These are phyloP conservation scores for Neopipo cinnamomea DNA, from an alignment of 2,113 vertebrate genomes.

Conservation along the genomic window DNA sequence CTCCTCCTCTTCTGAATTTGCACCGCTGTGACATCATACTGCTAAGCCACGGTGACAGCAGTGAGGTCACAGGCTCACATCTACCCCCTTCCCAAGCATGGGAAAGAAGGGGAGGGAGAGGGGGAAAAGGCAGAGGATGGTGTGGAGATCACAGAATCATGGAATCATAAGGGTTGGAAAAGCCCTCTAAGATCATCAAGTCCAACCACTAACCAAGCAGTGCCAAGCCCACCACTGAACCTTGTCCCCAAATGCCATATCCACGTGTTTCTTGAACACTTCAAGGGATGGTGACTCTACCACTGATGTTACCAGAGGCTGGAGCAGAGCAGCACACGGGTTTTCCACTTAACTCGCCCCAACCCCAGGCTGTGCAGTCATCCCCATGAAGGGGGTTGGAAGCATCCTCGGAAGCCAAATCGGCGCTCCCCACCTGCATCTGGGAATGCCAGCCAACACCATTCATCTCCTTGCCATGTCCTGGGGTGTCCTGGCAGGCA, in stretches of 20 bases:
- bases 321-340: background rate
- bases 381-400: background rate
- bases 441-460: background rate
- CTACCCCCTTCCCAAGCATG: background rate
- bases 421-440: fast-evolving
- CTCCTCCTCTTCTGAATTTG: background rate
- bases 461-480: background rate
- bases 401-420: background rate
- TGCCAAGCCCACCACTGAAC: background rate
- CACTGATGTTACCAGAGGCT: background rate
- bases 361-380: background rate
- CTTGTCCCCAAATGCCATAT: background rate
- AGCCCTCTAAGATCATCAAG: background rate
- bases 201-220: background rate
- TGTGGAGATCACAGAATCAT: background rate
- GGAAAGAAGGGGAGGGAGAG: background rate
- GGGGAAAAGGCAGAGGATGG: background rate
- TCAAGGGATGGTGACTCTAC: background rate
- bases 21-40: background rate
- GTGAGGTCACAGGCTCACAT: background rate
- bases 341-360: background rate
- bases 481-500: background rate
- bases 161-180: fast-evolving
- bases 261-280: background rate
- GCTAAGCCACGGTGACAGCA: background rate